A percentile compares a stretch with the other conserved stretches of the same genome.
Evolutionary conservation across 2,888 invertebrate genomes (phyloP).

Genomic region (Myopa tessellatipennis): DNA sequence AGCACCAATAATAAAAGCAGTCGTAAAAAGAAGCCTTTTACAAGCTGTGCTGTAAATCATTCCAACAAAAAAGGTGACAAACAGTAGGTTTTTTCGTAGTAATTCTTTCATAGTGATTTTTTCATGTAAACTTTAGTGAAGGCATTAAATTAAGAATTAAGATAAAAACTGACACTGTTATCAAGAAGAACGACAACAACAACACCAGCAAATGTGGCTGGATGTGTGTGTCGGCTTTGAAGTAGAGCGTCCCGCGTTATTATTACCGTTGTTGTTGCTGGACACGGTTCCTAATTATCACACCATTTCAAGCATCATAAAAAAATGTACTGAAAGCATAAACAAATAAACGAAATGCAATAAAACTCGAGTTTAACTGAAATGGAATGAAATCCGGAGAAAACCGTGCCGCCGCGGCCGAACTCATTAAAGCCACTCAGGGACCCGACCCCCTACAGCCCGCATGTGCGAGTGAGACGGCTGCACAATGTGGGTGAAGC

Average conservation of each 20-base stretch:
- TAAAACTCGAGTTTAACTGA: neutral
- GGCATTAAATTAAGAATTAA: neutral
- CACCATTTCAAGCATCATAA: slow-evolving; percentile 53
- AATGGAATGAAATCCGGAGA: neutral
- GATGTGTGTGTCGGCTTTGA: neutral
- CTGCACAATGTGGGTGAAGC: neutral
- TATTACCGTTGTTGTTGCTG: slow-evolving; percentile 19
- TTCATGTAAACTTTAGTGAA: neutral
- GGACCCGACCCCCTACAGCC: neutral
- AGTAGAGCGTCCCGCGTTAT: slow-evolving; percentile 6
- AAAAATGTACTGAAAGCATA: slow-evolving; percentile 48
- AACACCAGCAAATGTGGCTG: neutral
- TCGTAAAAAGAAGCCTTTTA: too few species aligned
- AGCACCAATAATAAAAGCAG: too few species aligned
- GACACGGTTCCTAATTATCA: slow-evolving; percentile 50
- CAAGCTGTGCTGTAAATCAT: neutral
- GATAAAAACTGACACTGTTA: neutral
- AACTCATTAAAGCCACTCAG: neutral
- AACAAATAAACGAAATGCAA: slow-evolving; percentile 47
- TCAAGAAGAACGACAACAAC: neutral
- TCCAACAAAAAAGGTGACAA: neutral
- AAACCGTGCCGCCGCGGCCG: neutral
- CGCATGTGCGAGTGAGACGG: neutral
- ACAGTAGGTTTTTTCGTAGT: neutral
- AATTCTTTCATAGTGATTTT: neutral